phyloP scores from a whole-genome alignment of 2,888 invertebrate species.

The Tetanocera ferruginea region DNA sequence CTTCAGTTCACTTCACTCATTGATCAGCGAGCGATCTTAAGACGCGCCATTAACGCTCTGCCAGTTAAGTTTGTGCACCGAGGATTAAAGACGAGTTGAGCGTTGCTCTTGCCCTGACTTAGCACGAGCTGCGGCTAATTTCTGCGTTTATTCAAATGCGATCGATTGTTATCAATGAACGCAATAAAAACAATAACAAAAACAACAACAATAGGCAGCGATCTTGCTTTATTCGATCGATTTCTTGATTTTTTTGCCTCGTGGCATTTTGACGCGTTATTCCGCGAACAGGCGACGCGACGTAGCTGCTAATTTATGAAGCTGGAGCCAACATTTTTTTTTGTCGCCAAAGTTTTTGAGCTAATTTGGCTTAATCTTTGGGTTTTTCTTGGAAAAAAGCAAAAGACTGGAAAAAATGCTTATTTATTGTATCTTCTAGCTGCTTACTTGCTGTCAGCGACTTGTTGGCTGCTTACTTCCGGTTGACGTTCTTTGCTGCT shows the following conservation, averaged over 20 bases:
- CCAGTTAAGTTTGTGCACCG: no score
- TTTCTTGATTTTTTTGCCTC: conserved; percentile 55
- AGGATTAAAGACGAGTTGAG: no score
- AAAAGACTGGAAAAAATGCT: conserved; percentile 2
- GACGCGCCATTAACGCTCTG: not conserved
- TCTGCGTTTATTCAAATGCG: conserved; percentile 41
- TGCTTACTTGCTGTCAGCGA: no score
- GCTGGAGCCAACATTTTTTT: not conserved
- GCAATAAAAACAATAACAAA: not conserved
- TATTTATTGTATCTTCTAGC: not conserved
- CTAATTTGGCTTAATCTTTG: not conserved
- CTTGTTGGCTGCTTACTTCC: not conserved
- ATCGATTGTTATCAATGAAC: conserved; percentile 27
- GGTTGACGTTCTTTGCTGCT: not conserved
- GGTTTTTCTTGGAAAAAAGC: conserved; percentile 10
- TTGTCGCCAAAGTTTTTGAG: not conserved
- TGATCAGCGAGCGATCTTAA: conserved; percentile 14
- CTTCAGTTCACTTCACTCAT: conserved; percentile 26
- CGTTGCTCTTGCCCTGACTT: not conserved
- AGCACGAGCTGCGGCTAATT: conserved; percentile 53
- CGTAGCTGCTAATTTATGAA: not conserved
- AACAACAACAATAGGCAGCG: not conserved
- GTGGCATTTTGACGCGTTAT: conserved; percentile 63
- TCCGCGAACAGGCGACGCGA: conserved; percentile 13
- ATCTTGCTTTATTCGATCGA: not conserved